Evolutionary conservation across 1,140 invertebrate species (phyloP).

Genomic region (Trichonephila clavata): DNA sequence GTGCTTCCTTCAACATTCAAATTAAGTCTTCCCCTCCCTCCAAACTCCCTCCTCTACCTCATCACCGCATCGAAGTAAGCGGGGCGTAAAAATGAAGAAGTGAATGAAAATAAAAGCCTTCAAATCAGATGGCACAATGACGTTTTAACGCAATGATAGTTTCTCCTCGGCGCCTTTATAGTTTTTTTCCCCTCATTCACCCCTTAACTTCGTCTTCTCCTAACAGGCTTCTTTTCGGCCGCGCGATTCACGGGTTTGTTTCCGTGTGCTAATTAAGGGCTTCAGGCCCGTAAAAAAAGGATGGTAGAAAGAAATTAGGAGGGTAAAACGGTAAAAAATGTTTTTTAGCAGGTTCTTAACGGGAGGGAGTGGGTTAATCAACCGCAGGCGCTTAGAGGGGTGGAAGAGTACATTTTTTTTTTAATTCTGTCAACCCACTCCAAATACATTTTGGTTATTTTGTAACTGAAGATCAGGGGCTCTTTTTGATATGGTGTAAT

Average conservation of each 20-base stretch:
- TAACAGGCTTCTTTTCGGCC: slow-evolving; percentile 25
- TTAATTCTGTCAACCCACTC: neutral
- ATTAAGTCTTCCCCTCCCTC: slow-evolving; percentile 64
- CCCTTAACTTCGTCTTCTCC: slow-evolving; percentile 36
- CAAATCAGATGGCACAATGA: slow-evolving; percentile 73
- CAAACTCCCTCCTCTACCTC: neutral
- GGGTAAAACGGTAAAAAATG: neutral
- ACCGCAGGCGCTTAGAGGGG: slow-evolving; percentile 36
- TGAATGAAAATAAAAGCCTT: slow-evolving; percentile 64
- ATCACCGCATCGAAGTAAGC: slow-evolving; percentile 29
- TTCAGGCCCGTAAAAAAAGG: slow-evolving; percentile 3
- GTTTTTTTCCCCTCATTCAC: slow-evolving; percentile 37
- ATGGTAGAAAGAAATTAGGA: slow-evolving; percentile 35
- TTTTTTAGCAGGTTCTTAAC: slow-evolving; percentile 61
- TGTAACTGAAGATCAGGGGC: slow-evolving; percentile 31
- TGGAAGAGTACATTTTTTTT: neutral
- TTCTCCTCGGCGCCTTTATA: slow-evolving; percentile 62
- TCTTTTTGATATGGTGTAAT: slow-evolving; percentile 47
- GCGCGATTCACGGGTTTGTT: slow-evolving; percentile 55
- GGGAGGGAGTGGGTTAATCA: slow-evolving; percentile 62
- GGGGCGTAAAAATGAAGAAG: slow-evolving; percentile 54
- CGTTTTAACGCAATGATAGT: slow-evolving; percentile 73
- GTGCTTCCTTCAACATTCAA: slow-evolving; percentile 74
- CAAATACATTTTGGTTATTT: slow-evolving; percentile 36
- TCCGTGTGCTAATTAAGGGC: slow-evolving; percentile 65